A percentile compares a stretch with the other conserved stretches of the same genome.
Conservation (phyloP, 2,797 vertebrate genomes). For the Chrysocyon brachyurus region DNA sequence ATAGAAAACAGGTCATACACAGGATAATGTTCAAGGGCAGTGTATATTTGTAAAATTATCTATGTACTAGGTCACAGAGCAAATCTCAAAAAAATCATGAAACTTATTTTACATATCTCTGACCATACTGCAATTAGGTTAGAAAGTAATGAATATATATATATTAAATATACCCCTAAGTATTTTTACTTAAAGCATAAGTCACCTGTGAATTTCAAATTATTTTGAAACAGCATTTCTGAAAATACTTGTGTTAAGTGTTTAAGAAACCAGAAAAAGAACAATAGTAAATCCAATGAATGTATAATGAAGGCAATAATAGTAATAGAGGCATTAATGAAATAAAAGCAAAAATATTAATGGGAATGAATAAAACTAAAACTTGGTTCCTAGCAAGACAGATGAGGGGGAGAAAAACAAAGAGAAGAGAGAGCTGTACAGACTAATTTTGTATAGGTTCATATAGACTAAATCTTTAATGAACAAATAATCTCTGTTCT, state of each 20-base stretch:
- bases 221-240: conserved; percentile 44
- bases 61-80: not conserved
- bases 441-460: not conserved
- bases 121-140: not conserved
- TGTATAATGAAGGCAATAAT: not conserved
- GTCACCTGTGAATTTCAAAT: conserved; percentile 16
- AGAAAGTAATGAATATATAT: not conserved
- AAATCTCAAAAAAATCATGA: not conserved
- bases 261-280: conserved; percentile 40
- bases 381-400: not conserved
- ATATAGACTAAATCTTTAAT: not conserved
- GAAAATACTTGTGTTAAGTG: not conserved
- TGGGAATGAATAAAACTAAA: not conserved
- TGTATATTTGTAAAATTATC: not conserved
- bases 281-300: not conserved
- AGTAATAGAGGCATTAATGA: not conserved
- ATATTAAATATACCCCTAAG: not conserved
- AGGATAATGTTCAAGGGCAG: not conserved
- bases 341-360: not conserved
- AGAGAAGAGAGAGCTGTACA: not conserved
- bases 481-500: not conserved
- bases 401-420: not conserved
- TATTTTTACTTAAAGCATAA: not conserved
- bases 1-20: not conserved
- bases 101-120: not conserved